Evolutionary conservation across 2,797 vertebrate species (phyloP), one percentile per base, ranked within the genome.

Genomic region (Sarcoramphus papa): DNA sequence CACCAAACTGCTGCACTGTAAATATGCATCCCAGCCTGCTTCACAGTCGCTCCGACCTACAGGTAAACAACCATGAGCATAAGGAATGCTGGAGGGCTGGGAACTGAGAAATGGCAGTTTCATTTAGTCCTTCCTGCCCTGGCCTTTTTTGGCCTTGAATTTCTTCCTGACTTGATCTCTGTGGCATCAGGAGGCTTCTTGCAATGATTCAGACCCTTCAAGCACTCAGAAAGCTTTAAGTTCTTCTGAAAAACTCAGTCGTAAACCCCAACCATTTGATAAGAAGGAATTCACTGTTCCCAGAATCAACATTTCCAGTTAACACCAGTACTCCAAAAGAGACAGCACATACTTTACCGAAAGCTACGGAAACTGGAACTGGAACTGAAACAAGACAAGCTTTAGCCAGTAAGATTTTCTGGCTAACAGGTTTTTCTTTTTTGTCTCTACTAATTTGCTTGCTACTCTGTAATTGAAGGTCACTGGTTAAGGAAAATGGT

Each of bases 381-480:
- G 89, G 92, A 96, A 97, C 76, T 75, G 89, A 95, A 93, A 95
- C 92, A 95, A 96, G 87, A 94, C 72, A 90, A 88, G 80, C 53
- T 92, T 95, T 83, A 95, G 86, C 62, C 83, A 95, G 67, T 74
- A 90, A 59, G 57, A 91, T 85, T 97, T 97, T 95, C 80, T 92
- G 93, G 95, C 92, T 86, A 95, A 94, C 87, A 93, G 90, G 79
- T 94, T 95, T 94, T 95, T 94, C 67, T 95, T 94, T 97, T 96
- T 95, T 94, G 88, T 90, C 83, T 96, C 83, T 85, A 84, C 91
- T 95, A 88, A 96, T 97, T 94, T 97, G 88, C 91, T 92, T 83
- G 45, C 89, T 95, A 84, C 83, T 93, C 92, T 96, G 43, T 95
- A 88, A 94, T 97, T 97, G 94, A 94, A 95, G 96, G 95, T 96